Conservation (phyloP, 2,888 invertebrate species). For the Meloe dianella region DNA sequence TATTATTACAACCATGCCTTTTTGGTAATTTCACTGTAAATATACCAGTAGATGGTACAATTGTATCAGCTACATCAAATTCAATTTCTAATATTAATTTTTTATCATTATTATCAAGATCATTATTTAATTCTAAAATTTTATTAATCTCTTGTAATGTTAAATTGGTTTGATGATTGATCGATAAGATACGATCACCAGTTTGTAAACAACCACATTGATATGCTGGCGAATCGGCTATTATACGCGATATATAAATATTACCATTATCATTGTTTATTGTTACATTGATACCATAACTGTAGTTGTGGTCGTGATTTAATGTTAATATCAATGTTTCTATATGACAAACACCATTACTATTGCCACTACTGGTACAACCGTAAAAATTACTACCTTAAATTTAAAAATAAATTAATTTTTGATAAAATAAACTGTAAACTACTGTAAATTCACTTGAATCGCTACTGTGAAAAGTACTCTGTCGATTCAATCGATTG, state of each 20-base stretch:
- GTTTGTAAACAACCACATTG: constrained; percentile 77
- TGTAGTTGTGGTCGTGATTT: constrained; percentile 60
- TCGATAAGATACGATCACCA: constrained; percentile 83
- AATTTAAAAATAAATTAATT: constrained; percentile 15
- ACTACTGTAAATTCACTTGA: constrained; percentile 50
- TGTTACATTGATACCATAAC: constrained; percentile 63
- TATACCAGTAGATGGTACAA: constrained; percentile 88
- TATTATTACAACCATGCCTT: constrained; percentile 65
- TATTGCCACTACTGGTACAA: constrained; percentile 40
- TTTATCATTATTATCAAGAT: constrained; percentile 61
- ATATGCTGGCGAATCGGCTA: constrained; percentile 65
- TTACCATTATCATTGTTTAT: constrained; percentile 59
- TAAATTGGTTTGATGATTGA: constrained; percentile 79
- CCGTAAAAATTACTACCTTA: constrained; percentile 45
- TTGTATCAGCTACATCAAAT: constrained; percentile 90
- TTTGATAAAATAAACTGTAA: too few relatives aligned
- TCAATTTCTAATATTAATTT: constrained; percentile 83
- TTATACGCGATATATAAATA: constrained; percentile 61
- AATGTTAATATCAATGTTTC: constrained; percentile 64
- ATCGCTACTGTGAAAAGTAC: constrained; percentile 59
- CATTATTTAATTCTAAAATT: constrained; percentile 59
- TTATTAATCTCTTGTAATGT: constrained; percentile 66
- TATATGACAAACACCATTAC: constrained; percentile 60
- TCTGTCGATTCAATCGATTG: constrained; percentile 60
- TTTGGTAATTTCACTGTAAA: constrained; percentile 89